Percentiles rank a stretch among this genome's conserved stretches.
Evolutionary conservation across 2,888 invertebrate species (phyloP).

Genomic region (Hydroisotoma schaefferi): DNA sequence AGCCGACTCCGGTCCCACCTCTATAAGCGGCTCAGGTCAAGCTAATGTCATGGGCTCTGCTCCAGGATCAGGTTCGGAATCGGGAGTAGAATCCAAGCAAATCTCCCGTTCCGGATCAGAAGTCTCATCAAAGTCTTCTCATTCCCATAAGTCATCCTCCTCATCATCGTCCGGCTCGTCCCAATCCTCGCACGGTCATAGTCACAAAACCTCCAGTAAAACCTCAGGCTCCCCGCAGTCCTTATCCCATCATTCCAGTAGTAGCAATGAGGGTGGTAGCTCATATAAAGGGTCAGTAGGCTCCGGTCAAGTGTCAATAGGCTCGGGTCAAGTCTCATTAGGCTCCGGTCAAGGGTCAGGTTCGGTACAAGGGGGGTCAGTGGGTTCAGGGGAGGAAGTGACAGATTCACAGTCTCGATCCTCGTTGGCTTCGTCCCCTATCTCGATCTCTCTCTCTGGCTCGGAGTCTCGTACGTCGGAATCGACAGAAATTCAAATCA

Average conservation of each 20-base stretch:
- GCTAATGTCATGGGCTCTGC: no score
- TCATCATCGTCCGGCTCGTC: conserved; percentile 20
- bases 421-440: conserved; percentile 45
- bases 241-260: conserved; percentile 24
- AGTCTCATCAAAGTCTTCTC: conserved; percentile 24
- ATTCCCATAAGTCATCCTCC: conserved; percentile 15
- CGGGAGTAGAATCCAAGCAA: not conserved
- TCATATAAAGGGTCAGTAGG: conserved; percentile 4
- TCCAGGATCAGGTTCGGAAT: not conserved
- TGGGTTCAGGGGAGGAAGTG: no score
- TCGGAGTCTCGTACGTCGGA: conserved; percentile 48
- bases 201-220: conserved; percentile 19
- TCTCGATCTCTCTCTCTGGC: conserved; percentile 40
- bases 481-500: conserved; percentile 47
- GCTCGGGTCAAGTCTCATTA: not conserved
- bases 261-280: not conserved
- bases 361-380: no score
- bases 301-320: not conserved
- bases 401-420: conserved; percentile 45
- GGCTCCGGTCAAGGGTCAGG: conserved; percentile 7
- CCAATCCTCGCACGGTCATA: conserved; percentile 15
- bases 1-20: no score
- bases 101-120: conserved; percentile 38
- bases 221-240: conserved; percentile 36
- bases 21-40: no score